Base-by-base conservation (phyloP, 2,113 vertebrate species). In the Zosterops japonicus region DNA sequence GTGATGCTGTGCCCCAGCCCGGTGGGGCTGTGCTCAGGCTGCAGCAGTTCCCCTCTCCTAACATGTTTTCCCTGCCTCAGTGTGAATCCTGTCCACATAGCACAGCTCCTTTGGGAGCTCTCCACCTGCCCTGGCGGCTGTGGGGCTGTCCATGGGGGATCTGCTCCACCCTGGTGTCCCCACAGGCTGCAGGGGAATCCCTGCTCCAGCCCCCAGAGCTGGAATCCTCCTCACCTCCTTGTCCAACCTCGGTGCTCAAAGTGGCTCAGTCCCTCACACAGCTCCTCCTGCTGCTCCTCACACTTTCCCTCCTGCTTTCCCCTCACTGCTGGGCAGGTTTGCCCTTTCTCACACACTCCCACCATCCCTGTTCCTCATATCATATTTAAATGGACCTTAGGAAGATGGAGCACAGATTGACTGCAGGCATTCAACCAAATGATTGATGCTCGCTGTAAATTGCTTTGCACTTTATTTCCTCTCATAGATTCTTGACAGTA, bases 161-260 rank as follows among this genome's bases (percentile, higher is more conserved):
- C 33, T 27, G 61, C 20, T 50, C 39, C 29, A 8, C 18, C 8
- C 0, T 11, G 59, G 6, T 33, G 4, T 57, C 10, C 6, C 18
- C 14, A 2, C 8, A 9, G 24, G 47, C 57, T 77, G 64, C 25
- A 29, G 35, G 46, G 29, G 10, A 29, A 29, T 17, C 50, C 50
- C 52, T 60, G 50, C 50, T n/a, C 49, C 0, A 0, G 42, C 1
- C 8, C n/a, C 50, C 1, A 2, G 7, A 33, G 36, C 10, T 20
- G 47, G 47, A 49, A 49, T 49, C 22, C 39, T 61, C 11, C 11
- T 29, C 31, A 21, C 0, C 3, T 14, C 2, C 13, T 22, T 42
- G 6, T 28, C 16, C 53, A 5, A 0, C 9, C 35, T 17, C 0
- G 0, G 11, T 6, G 36, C 52, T 57, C 9, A 1, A 4, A 52